Evolutionary conservation across 2,797 vertebrate species (phyloP).

Genomic region (Neostethus bicornis): DNA sequence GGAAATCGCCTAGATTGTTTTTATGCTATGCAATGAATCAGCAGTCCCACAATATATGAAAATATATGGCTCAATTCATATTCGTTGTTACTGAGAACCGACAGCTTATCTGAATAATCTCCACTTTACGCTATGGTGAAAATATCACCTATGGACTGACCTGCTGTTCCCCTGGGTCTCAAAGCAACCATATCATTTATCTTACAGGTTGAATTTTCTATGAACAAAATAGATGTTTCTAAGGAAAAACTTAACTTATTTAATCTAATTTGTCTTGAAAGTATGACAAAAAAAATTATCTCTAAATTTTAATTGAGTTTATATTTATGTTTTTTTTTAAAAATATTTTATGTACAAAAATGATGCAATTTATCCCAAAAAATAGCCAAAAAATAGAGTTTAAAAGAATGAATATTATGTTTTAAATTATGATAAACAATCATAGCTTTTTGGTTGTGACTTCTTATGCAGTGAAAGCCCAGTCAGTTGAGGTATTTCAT

Average conservation of each 20-base stretch:
- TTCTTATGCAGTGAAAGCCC: conserved; percentile 21
- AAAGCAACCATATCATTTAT: conserved; percentile 42
- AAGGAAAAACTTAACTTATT: background rate
- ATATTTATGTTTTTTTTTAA: no score
- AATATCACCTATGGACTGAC: conserved; percentile 59
- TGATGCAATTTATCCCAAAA: no score
- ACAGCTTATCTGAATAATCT: conserved; percentile 72
- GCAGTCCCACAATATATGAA: conserved; percentile 57
- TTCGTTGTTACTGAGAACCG: conserved; percentile 60
- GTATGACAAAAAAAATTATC: no score
- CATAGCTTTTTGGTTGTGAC: conserved; percentile 45
- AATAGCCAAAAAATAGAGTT: no score
- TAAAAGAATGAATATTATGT: no score
- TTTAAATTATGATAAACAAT: no score
- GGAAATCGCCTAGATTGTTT: conserved; percentile 11
- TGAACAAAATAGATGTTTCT: conserved; percentile 25
- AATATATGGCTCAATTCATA: conserved; percentile 65
- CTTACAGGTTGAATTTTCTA: conserved; percentile 31
- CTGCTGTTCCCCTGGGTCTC: conserved; percentile 42
- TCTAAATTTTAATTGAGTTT: no score
- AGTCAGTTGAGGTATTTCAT: conserved; percentile 44
- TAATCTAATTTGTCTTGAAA: no score
- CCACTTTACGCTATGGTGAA: conserved; percentile 65
- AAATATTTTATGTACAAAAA: no score
- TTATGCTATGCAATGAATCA: conserved; percentile 37